phyloP scores from a whole-genome alignment of 2,888 invertebrate genomes.

The Euphydryas editha region DNA sequence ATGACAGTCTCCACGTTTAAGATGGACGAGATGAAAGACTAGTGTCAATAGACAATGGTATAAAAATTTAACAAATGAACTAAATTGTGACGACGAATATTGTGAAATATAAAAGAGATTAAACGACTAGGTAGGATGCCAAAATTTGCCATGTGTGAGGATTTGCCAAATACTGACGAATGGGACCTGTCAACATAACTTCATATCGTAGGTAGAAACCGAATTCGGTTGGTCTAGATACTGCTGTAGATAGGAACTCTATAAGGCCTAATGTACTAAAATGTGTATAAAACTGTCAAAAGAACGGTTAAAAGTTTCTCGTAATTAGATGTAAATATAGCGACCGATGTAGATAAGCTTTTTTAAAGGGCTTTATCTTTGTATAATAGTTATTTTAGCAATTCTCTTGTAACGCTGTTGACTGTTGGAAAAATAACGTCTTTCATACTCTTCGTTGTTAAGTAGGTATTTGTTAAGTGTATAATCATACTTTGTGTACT shows the following conservation, averaged over 20 bases:
- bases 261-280: constrained; percentile 47
- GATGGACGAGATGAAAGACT: constrained; percentile 20
- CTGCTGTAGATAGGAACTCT: constrained; percentile 41
- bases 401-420: constrained; percentile 58
- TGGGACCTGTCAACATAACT: constrained; percentile 73
- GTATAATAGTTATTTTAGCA: constrained; percentile 56
- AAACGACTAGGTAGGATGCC: constrained; percentile 51
- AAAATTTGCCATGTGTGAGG: constrained; percentile 58
- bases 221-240: constrained; percentile 41
- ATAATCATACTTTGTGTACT: constrained; percentile 44
- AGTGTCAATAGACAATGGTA: constrained; percentile 18
- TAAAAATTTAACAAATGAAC: constrained; percentile 10
- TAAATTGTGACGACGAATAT: constrained; percentile 3
- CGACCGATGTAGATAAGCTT: constrained; percentile 39
- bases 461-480: constrained; percentile 49
- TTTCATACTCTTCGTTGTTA: constrained; percentile 54
- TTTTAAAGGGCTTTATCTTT: constrained; percentile 59
- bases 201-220: constrained; percentile 74
- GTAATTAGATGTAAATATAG: constrained; percentile 58
- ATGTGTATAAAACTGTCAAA: constrained; percentile 42
- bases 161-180: constrained; percentile 71
- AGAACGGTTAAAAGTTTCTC: constrained; percentile 63
- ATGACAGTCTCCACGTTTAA: constrained; percentile 37
- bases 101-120: constrained; percentile 8
- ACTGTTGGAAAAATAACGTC: constrained; percentile 44